Base-by-base conservation (phyloP, 1,140 invertebrate species). In the Cotesia glomerata region DNA sequence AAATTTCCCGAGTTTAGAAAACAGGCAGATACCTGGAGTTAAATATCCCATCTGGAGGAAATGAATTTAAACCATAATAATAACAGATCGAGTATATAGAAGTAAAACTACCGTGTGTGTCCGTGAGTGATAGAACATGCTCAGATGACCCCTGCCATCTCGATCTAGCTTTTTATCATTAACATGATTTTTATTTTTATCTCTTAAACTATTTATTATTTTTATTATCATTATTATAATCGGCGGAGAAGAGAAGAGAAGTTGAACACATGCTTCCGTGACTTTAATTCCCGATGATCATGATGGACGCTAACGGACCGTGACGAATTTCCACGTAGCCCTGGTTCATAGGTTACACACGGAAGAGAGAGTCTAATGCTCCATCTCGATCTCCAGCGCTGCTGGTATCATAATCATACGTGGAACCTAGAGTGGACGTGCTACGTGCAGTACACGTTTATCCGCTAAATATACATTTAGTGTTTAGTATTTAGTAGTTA, bases 201-300 rank as follows among this genome's bases (percentile, higher is more conserved):
- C 26, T 34, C 67, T 45, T 66, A 45, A 8, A 26, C 16, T 72
- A 59, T 51, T 49, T 59, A 9, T 59, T 51, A 34, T 26, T 62
- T 52, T 73, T 54, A 45, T 45, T 45, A 45, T 45, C 11, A 45
- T 45, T 45, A 45, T 45, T 8, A 45, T 45, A 45, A 45, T 45
- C 7, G 7, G 3, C 39, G 39, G 39, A 45, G 7, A 72, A 51
- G 4, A 63, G 35, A 67, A 65, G 54, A 69, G 63, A 73, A 51
- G 65, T 66, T 14, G n/a, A 18, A 56, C 49, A 34, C 67, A 62
- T 71, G 76, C 75, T 75, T 63, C 72, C 74, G 58, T 72, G 77
- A 68, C 74, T 70, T 71, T 75, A 72, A 72, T 75, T 74, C 70
- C 59, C 45, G 34, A 58, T 51, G 39, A 72, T 72, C 51, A 67